Percentiles rank a stretch among this genome's conserved stretches.
Evolutionary conservation across 2,888 invertebrate genomes (phyloP).

Genomic region (Drosophila histrio): DNA sequence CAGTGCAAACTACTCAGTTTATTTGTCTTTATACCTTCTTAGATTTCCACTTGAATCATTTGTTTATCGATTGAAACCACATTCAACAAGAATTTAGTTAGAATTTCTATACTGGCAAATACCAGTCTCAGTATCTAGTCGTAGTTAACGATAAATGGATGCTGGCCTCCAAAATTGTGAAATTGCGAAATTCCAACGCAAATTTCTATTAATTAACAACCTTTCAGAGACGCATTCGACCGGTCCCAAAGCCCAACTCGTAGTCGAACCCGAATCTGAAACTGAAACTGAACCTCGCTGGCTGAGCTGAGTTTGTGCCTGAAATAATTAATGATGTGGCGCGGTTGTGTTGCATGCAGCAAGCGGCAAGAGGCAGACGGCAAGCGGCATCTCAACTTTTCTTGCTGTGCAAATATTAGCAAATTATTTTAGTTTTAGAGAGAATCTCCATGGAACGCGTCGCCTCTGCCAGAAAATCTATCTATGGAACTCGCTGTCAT

Average conservation of each 20-base stretch:
- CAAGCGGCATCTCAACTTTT: slow-evolving; percentile 51
- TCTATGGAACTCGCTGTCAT: slow-evolving; percentile 45
- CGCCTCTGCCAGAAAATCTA: slow-evolving; percentile 41
- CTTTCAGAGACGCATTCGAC: slow-evolving; percentile 47
- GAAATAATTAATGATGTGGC: slow-evolving; percentile 76
- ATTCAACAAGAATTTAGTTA: not conserved
- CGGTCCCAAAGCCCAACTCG: slow-evolving; percentile 14
- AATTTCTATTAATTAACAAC: slow-evolving; percentile 70
- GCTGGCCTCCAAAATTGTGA: slow-evolving; percentile 3
- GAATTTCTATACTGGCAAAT: slow-evolving; percentile 1
- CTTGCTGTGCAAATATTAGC: slow-evolving; percentile 79
- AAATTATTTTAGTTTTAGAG: slow-evolving; percentile 77
- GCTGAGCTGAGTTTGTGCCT: slow-evolving; percentile 50
- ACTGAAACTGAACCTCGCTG: slow-evolving; percentile 35
- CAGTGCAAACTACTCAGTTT: not conserved
- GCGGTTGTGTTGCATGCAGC: slow-evolving; percentile 31
- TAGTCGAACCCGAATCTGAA: slow-evolving; percentile 27
- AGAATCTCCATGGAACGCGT: slow-evolving; percentile 48
- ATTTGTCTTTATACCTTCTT: not conserved
- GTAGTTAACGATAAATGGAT: slow-evolving; percentile 10
- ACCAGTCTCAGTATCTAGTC: not conserved
- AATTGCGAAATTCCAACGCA: slow-evolving; percentile 70
- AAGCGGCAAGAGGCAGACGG: not conserved
- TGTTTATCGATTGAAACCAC: not conserved
- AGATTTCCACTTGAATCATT: not conserved